phyloP scores from a whole-genome alignment of 2,888 invertebrate genomes.

The Dicycla oo region DNA sequence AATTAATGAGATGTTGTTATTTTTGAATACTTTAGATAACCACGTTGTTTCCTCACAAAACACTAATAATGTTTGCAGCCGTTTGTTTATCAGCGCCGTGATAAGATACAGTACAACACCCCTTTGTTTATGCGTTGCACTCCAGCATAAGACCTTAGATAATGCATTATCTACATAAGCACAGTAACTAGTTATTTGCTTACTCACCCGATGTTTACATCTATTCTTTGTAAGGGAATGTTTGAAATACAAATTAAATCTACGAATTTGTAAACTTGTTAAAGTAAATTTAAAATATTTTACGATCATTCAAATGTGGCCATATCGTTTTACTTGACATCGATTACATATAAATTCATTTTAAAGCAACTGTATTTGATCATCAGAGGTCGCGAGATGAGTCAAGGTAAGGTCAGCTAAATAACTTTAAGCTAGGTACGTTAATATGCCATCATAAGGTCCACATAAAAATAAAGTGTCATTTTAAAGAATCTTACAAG shows the following conservation, averaged over 20 bases:
- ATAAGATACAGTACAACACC: constrained; percentile 86
- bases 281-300: constrained; percentile 10
- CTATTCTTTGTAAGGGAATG: constrained; percentile 73
- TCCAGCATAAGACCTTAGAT: constrained; percentile 83
- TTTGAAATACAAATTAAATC: constrained; percentile 23
- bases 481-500: constrained; percentile 14
- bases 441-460: constrained; percentile 42
- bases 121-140: constrained; percentile 86
- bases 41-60: constrained; percentile 77
- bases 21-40: constrained; percentile 68
- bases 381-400: constrained; percentile 51
- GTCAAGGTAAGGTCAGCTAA: constrained; percentile 62
- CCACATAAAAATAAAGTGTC: constrained; percentile 13
- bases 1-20: constrained; percentile 64
- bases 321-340: constrained; percentile 31
- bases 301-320: constrained; percentile 14
- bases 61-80: constrained; percentile 79
- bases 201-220: constrained; percentile 74
- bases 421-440: constrained; percentile 43
- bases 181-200: constrained; percentile 78
- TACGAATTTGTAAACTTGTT: not conserved
- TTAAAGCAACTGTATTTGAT: constrained; percentile 44
- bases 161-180: constrained; percentile 81
- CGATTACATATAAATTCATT: constrained; percentile 32
- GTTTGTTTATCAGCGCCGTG: constrained; percentile 82